Evolutionary conservation across 2,888 invertebrate species (phyloP), one percentile per base, ranked within the genome.

Genomic region (Toxonevra muliebris): DNA sequence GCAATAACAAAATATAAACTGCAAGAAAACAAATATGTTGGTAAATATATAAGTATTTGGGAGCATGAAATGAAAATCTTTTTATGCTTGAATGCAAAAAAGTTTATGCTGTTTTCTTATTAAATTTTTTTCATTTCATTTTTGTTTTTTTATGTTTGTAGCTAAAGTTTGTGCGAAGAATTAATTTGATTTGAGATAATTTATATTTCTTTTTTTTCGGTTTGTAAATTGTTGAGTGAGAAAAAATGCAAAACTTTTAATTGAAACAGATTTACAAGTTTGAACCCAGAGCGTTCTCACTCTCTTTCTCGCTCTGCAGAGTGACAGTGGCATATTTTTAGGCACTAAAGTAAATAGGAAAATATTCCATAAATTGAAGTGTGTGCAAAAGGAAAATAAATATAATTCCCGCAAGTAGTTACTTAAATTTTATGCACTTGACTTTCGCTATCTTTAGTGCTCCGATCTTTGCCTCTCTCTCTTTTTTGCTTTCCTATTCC

Each of bases 261-360:
- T 71, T 71, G 68, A 68, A 71, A 69, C 68, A 57, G 66, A 66
- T 69, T 71, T 65, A 42, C 68, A 57, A 71, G 70, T 64, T 50
- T 45, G 43, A n/a, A n/a, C n/a, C n/a, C 43, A 20, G 48, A 59
- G 30, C 30, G 2, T 30, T 30, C 30, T 30, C 30, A 30, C 30
- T 30, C 30, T 30, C 30, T 30, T 30, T n/a, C n/a, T n/a, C n/a
- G n/a, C n/a, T n/a, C n/a, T n/a, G n/a, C n/a, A n/a, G n/a, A n/a
- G n/a, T n/a, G n/a, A 65, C 41, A 58, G 50, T 53, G 19, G 53
- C 20, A 59, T 65, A 59, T 19, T 59, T 65, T 58, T 41, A 52
- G 58, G 59, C n/a, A 40, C 57, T 64, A 17, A 63, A 63, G 63
- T 54, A 55, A 13, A 15, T 54, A 60, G n/a, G n/a, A 40, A 43